These are phyloP conservation scores for Rhynchotus rufescens DNA, from an alignment of 2,797 vertebrate species.

Conservation along the genomic window DNA sequence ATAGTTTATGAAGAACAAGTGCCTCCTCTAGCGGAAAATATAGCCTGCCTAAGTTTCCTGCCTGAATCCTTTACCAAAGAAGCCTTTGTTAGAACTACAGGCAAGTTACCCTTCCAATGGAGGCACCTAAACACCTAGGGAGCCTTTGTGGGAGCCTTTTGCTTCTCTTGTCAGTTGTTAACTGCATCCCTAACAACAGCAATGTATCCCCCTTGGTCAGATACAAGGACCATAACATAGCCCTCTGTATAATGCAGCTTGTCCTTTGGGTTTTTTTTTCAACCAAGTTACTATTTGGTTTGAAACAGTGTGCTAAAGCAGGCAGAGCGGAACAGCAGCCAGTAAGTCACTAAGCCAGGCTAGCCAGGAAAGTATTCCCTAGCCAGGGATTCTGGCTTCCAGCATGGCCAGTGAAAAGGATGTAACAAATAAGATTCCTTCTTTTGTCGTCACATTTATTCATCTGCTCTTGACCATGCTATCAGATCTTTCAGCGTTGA, in stretches of 20 bases:
- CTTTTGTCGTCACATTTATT: neutral
- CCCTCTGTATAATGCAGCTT: rapidly evolving
- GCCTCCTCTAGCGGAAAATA: neutral
- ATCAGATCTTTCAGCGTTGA: neutral
- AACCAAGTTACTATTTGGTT: neutral
- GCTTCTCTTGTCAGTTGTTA: neutral
- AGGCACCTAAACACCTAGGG: neutral
- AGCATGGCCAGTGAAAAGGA: neutral
- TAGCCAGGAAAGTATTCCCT: neutral
- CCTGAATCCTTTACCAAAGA: neutral
- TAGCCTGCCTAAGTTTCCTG: neutral
- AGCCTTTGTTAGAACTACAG: neutral
- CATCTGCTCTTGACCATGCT: neutral
- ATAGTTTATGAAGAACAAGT: neutral
- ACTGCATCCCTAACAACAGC: neutral
- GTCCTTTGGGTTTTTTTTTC: neutral
- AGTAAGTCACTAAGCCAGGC: too few species aligned
- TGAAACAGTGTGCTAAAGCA: rapidly evolving
- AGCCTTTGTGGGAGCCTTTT: neutral
- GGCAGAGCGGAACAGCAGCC: neutral
- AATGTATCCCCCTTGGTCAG: neutral
- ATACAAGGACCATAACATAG: neutral
- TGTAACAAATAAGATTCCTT: neutral
- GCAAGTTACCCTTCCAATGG: neutral
- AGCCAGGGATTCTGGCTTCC: neutral